These are phyloP conservation scores for Phoxinus dragarum DNA, from an alignment of 2,797 vertebrate genomes.

Conservation along the genomic window DNA sequence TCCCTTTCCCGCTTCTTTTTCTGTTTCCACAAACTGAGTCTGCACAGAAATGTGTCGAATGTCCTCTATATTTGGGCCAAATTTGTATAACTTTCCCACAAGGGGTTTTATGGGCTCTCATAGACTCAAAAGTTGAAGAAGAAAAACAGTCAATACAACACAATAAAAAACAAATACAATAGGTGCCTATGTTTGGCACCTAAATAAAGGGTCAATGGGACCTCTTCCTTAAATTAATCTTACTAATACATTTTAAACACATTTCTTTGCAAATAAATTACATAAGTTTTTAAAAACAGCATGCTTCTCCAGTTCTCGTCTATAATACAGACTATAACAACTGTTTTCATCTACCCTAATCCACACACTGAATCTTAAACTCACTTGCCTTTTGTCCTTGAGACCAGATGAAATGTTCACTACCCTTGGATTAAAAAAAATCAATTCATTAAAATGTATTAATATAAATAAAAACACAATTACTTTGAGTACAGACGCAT, in stretches of 20 bases:
- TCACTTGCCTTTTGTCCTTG: neutral
- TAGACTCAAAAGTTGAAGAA: neutral
- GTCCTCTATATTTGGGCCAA: neutral
- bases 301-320: neutral
- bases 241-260: neutral
- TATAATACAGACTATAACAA: neutral
- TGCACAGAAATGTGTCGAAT: neutral
- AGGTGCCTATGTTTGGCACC: neutral
- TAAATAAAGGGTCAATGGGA: neutral
- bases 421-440: neutral
- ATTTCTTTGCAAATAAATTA: neutral
- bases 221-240: neutral
- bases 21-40: neutral
- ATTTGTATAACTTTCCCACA: neutral
- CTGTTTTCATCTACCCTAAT: neutral
- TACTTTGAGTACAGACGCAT: neutral
- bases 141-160: neutral
- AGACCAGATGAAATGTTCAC: slow-evolving; percentile 8
- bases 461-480: neutral
- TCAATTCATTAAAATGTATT: neutral
- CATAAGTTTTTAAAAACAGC: neutral
- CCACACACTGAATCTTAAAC: neutral
- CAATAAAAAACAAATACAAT: neutral
- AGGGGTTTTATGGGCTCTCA: neutral
- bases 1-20: neutral